Evolutionary conservation across 2,888 invertebrate genomes (phyloP).

Genomic region (Molorchus minor): DNA sequence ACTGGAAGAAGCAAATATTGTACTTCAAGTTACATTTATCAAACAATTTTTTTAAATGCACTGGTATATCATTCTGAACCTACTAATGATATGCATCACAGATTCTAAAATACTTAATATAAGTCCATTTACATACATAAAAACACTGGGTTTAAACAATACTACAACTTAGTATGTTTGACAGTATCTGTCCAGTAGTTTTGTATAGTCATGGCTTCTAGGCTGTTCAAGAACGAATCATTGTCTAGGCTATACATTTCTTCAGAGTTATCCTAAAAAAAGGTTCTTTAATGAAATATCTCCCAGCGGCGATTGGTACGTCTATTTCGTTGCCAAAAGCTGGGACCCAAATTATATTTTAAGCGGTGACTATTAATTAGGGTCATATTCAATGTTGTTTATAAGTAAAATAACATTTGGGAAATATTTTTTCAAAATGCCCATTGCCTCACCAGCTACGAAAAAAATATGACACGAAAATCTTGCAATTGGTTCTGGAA

Average conservation of each 20-base stretch:
- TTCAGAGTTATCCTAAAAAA: slow-evolving; percentile 86
- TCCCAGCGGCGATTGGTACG: too few species aligned
- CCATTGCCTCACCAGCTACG: too few species aligned
- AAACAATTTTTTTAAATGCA: slow-evolving; percentile 10
- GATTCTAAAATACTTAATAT: slow-evolving; percentile 59
- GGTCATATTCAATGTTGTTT: too few species aligned
- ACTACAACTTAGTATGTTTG: slow-evolving; percentile 86
- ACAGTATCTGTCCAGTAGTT: slow-evolving; percentile 94
- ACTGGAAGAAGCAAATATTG: background rate
- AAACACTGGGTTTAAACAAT: slow-evolving; percentile 26
- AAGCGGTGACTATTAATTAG: too few species aligned
- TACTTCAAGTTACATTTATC: background rate
- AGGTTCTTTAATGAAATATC: too few species aligned
- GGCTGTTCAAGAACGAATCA: slow-evolving; percentile 90
- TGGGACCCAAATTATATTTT: too few species aligned
- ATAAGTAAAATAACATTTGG: too few species aligned
- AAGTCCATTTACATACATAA: slow-evolving; percentile 44
- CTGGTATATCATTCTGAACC: slow-evolving; percentile 7
- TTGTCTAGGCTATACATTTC: slow-evolving; percentile 95
- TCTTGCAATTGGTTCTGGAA: too few species aligned
- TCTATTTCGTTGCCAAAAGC: too few species aligned
- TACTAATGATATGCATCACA: slow-evolving; percentile 61
- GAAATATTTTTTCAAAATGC: too few species aligned
- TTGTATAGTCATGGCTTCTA: slow-evolving; percentile 94
- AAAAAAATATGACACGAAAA: too few species aligned